Conservation (phyloP, 2,797 vertebrate genomes). For the Muraenolepis orangiensis region DNA sequence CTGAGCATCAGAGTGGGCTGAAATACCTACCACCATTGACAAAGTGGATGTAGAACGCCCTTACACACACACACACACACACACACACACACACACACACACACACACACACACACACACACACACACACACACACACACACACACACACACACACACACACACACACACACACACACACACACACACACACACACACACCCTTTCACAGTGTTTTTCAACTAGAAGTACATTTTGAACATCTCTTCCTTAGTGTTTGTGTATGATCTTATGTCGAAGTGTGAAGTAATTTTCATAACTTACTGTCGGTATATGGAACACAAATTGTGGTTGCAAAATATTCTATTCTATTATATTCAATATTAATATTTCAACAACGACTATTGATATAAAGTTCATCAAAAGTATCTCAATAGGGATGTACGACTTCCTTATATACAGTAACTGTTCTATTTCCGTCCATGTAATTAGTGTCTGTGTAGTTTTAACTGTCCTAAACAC, state of each 20-base stretch:
- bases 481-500: neutral
- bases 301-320: neutral
- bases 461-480: neutral
- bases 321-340: neutral
- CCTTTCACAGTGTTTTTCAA: neutral
- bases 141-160: no score
- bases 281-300: neutral
- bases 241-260: no score
- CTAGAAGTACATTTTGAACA: no score
- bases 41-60: no score
- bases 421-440: neutral
- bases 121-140: neutral
- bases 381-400: neutral
- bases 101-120: no score
- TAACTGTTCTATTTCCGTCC: neutral
- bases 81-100: no score
- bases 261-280: neutral
- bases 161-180: neutral
- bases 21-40: no score
- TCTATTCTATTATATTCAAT: no score
- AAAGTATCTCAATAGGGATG: neutral
- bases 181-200: no score
- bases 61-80: no score
- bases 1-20: no score
- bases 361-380: neutral